phyloP scores from a whole-genome alignment of 2,113 vertebrate species.

The Xiphias gladius region DNA sequence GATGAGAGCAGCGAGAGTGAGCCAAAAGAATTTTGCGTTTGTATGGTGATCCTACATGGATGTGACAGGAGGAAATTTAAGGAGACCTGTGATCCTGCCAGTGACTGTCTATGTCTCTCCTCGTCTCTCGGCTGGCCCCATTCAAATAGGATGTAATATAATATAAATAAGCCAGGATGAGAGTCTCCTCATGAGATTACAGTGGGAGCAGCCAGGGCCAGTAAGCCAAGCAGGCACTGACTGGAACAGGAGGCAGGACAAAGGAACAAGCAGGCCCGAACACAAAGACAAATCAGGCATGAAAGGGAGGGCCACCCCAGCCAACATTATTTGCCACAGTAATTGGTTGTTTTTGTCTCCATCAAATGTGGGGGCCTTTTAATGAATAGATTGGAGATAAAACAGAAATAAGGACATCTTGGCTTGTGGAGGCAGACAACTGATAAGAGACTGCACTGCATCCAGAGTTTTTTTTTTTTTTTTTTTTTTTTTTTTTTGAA shows the following conservation, averaged over 20 bases:
- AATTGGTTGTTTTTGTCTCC: conserved; percentile 75
- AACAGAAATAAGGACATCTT: conserved; percentile 51
- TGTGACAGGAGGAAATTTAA: no score
- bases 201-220: conserved; percentile 5
- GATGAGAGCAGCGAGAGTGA: no score
- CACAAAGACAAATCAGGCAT: conserved; percentile 60
- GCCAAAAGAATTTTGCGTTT: no score
- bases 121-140: conserved; percentile 42
- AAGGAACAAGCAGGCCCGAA: conserved; percentile 41
- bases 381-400: conserved; percentile 55
- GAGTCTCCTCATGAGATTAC: background rate
- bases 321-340: conserved; percentile 61
- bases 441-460: conserved; percentile 52
- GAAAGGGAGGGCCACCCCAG: conserved; percentile 54
- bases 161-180: conserved; percentile 67
- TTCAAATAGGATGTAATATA: conserved; percentile 66
- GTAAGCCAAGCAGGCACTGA: conserved; percentile 37
- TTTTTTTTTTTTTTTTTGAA: conserved; percentile 24
- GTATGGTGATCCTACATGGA: no score
- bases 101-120: conserved; percentile 2
- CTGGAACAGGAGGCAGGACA: conserved; percentile 48
- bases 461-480: conserved; percentile 17
- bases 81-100: background rate
- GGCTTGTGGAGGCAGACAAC: conserved; percentile 42
- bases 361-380: conserved; percentile 45